phyloP scores from a whole-genome alignment of 2,113 vertebrate species.

The Ellobius talpinus region DNA sequence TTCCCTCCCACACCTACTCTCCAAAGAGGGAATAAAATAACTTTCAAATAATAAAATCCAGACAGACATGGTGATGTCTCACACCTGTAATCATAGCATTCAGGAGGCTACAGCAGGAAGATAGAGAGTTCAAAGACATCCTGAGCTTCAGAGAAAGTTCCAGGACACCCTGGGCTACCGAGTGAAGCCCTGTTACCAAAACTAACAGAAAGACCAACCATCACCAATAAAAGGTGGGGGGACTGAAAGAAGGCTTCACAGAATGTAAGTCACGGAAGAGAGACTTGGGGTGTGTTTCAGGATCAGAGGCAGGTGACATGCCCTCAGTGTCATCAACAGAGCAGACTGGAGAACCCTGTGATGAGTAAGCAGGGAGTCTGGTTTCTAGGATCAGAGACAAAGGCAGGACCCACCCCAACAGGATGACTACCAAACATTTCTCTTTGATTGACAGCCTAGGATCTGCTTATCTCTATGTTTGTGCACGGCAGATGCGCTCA shows the following conservation, averaged over 20 bases:
- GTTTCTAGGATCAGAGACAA: conserved; percentile 37
- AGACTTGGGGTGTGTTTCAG: not conserved
- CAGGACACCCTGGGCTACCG: not conserved
- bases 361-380: not conserved
- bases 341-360: not conserved
- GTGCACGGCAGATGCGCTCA: not conserved
- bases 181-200: not conserved
- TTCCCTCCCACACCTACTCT: not conserved
- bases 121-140: not conserved
- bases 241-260: not conserved
- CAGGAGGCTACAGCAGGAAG: not conserved
- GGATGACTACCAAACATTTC: not conserved
- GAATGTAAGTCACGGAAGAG: not conserved
- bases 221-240: not conserved
- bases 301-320: not conserved
- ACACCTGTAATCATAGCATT: not conserved
- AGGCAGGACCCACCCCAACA: not conserved
- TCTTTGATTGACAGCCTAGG: not conserved
- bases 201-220: not conserved
- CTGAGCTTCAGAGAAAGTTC: not conserved
- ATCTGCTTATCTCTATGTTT: not conserved
- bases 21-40: not conserved
- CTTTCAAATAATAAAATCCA: not conserved
- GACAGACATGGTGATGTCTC: not conserved
- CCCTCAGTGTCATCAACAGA: not conserved